A percentile compares a stretch with the other conserved stretches of the same genome.
These are phyloP conservation scores for Sminthopsis crassicaudata DNA, from an alignment of 2,113 vertebrate genomes.

Conservation along the genomic window DNA sequence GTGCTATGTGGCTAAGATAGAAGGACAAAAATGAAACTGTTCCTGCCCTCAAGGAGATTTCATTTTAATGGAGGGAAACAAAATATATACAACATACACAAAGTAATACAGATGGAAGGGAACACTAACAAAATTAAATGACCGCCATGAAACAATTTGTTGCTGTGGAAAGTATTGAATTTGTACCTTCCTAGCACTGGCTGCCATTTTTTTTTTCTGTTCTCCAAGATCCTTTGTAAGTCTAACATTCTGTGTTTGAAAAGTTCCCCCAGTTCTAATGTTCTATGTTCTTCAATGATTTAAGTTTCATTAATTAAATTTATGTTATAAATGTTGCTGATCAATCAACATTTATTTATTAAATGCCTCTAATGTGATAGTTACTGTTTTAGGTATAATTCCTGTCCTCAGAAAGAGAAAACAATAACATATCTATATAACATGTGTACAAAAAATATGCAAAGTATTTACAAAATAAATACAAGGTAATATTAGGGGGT, in stretches of 20 bases:
- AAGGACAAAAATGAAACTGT: neutral
- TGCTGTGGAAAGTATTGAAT: neutral
- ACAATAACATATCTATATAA: neutral
- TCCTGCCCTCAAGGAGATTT: neutral
- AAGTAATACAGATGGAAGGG: neutral
- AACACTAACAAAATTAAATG: neutral
- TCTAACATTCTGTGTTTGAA: neutral
- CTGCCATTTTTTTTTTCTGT: neutral
- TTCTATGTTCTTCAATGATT: neutral
- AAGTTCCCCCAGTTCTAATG: neutral
- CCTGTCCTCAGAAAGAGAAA: neutral
- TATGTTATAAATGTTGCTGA: neutral
- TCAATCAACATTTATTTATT: neutral
- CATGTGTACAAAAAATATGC: neutral
- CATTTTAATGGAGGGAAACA: neutral
- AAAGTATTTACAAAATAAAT: neutral
- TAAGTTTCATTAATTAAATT: neutral
- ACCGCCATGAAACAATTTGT: neutral
- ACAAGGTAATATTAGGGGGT: neutral
- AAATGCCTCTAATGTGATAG: neutral
- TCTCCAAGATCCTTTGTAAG: neutral
- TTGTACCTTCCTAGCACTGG: neutral
- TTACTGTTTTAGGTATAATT: neutral
- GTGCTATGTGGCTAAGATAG: neutral
- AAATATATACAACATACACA: neutral